A percentile compares a stretch with the other conserved stretches of the same genome.
Conservation (phyloP, 2,797 vertebrate genomes). For the Pangasius macronema region DNA sequence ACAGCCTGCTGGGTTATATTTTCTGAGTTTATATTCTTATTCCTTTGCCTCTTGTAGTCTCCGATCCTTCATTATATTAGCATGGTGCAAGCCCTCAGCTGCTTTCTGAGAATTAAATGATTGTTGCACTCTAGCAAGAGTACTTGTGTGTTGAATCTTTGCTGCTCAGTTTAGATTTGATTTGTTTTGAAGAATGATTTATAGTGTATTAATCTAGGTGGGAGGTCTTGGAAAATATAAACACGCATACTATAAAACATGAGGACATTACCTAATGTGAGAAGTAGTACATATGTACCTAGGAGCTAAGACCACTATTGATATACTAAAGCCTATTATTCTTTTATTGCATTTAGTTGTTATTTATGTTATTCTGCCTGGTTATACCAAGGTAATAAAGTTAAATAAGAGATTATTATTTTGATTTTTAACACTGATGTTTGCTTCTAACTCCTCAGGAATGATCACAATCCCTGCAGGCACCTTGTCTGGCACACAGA, state of each 20-base stretch:
- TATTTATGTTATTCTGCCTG: not conserved
- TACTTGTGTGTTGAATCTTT: not conserved
- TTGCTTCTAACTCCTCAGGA: conserved; percentile 78
- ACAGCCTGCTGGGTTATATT: not conserved
- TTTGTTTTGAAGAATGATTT: not conserved
- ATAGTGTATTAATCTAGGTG: not conserved
- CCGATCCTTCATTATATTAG: not conserved
- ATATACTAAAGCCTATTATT: not conserved
- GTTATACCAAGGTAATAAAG: not conserved
- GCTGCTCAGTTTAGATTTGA: no score
- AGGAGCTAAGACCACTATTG: not conserved
- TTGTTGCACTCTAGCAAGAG: not conserved
- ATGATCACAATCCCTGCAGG: conserved; percentile 99
- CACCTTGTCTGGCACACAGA: conserved; percentile 95
- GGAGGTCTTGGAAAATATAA: not conserved
- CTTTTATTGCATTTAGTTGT: not conserved
- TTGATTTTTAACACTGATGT: not conserved
- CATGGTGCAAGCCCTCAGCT: not conserved
- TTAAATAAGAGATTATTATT: not conserved
- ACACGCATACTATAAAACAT: not conserved
- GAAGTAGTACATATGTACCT: not conserved
- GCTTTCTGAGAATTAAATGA: not conserved
- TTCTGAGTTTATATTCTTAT: not conserved
- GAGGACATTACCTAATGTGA: not conserved
- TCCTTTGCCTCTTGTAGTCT: not conserved